phyloP scores from a whole-genome alignment of 2,797 vertebrate species.

The Sebastiscus albofasciatus region DNA sequence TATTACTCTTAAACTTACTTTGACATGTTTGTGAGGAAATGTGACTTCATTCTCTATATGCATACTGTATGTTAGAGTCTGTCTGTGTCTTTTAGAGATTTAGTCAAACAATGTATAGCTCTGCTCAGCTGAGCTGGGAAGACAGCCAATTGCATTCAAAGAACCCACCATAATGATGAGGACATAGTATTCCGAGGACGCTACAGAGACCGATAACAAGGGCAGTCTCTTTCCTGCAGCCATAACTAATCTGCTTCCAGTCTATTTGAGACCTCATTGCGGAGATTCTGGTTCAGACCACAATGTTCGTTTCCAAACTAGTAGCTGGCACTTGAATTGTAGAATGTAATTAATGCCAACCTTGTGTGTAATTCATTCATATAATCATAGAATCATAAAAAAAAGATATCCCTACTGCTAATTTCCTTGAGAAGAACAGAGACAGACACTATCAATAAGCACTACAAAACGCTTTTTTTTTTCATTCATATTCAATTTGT shows the following conservation, averaged over 20 bases:
- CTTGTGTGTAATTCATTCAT: background rate
- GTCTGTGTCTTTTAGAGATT: background rate
- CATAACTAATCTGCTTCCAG: constrained; percentile 27
- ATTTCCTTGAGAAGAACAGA: background rate
- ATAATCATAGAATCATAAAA: background rate
- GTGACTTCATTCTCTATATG: background rate
- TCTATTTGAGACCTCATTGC: constrained; percentile 23
- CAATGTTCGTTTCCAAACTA: constrained; percentile 2
- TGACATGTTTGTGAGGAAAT: background rate
- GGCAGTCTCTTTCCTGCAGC: constrained; percentile 24
- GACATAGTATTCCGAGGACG: constrained; percentile 8
- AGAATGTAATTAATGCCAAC: background rate
- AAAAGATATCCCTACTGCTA: too few relatives aligned
- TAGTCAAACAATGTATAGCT: background rate
- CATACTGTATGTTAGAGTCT: background rate
- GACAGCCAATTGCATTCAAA: background rate
- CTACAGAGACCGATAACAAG: constrained; percentile 8
- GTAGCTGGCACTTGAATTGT: background rate
- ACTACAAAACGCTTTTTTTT: background rate
- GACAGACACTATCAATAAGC: background rate
- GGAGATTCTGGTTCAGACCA: background rate
- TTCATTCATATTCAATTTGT: background rate
- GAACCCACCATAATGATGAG: background rate
- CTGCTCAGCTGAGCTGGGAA: background rate
- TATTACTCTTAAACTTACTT: background rate